Evolutionary conservation across 2,888 invertebrate species (phyloP).

Genomic region (Stenotaenia linearis): DNA sequence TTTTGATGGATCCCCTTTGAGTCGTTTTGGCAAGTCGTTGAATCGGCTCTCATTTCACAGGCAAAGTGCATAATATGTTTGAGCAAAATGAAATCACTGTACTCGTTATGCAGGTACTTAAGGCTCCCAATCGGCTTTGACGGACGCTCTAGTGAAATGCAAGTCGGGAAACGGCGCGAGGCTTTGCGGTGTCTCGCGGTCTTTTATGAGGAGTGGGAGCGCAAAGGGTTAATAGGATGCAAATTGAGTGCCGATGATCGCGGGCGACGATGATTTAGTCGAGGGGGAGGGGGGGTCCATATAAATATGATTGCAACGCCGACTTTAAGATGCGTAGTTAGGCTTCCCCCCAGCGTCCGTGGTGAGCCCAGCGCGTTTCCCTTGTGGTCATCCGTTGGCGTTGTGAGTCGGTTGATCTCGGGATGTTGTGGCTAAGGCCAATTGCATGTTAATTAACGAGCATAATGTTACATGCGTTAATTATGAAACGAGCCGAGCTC

Average conservation of each 20-base stretch:
- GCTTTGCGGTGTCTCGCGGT: constrained; percentile 24
- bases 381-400: constrained; percentile 11
- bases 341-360: background rate
- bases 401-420: background rate
- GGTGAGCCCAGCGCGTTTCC: background rate
- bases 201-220: constrained; percentile 22
- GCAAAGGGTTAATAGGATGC: constrained; percentile 26
- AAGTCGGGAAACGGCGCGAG: background rate
- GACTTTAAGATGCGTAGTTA: constrained; percentile 1
- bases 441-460: constrained; percentile 26
- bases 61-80: constrained; percentile 14
- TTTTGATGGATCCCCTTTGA: constrained; percentile 13
- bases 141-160: constrained; percentile 13
- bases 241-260: constrained; percentile 26
- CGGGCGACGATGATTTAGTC: constrained; percentile 19
- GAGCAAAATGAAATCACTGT: constrained; percentile 24
- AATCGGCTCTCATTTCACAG: constrained; percentile 20
- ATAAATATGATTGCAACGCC: background rate
- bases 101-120: constrained; percentile 26
- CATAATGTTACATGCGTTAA: constrained; percentile 22
- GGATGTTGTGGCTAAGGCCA: constrained; percentile 24
- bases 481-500: constrained; percentile 19
- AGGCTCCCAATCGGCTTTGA: constrained; percentile 24
- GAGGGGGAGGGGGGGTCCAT: constrained; percentile 1
- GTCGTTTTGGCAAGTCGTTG: constrained; percentile 1